Percentiles rank a stretch among this genome's conserved stretches.
These are phyloP conservation scores for Melanerpes aurifrons DNA, from an alignment of 2,113 vertebrate genomes.

Conservation along the genomic window DNA sequence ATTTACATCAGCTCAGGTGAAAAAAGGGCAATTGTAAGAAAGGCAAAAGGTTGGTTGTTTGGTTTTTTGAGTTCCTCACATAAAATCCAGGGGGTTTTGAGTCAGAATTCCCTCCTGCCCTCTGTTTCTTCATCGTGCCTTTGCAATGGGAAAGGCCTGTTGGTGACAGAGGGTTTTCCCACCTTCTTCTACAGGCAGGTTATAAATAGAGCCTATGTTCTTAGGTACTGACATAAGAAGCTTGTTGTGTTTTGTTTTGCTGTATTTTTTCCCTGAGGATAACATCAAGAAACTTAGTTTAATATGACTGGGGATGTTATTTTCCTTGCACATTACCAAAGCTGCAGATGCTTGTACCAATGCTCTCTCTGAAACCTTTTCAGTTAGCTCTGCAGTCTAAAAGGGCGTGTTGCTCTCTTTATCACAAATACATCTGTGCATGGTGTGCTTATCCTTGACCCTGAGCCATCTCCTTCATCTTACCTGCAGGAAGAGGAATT, in stretches of 20 bases:
- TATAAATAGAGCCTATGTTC: background rate
- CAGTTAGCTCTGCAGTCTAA: background rate
- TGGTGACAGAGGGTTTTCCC: background rate
- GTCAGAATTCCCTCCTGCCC: background rate
- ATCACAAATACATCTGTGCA: fast-evolving
- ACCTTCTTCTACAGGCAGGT: background rate
- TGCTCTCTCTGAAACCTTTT: background rate
- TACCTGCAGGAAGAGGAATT: background rate
- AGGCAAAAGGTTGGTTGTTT: background rate
- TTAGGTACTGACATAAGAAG: background rate
- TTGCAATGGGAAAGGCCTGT: background rate
- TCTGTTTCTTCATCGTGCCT: background rate
- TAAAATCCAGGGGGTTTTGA: background rate
- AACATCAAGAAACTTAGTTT: background rate
- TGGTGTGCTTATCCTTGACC: background rate
- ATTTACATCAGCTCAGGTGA: background rate
- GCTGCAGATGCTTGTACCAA: background rate
- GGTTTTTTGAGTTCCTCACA: background rate
- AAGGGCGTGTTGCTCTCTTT: background rate
- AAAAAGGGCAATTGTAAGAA: background rate
- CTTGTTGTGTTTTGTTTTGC: background rate
- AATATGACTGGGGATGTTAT: background rate
- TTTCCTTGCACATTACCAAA: background rate
- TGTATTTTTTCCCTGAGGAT: fast-evolving
- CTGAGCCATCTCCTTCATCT: background rate